phyloP scores from a whole-genome alignment of 2,888 invertebrate species.

The Luffia ferchaultella region DNA sequence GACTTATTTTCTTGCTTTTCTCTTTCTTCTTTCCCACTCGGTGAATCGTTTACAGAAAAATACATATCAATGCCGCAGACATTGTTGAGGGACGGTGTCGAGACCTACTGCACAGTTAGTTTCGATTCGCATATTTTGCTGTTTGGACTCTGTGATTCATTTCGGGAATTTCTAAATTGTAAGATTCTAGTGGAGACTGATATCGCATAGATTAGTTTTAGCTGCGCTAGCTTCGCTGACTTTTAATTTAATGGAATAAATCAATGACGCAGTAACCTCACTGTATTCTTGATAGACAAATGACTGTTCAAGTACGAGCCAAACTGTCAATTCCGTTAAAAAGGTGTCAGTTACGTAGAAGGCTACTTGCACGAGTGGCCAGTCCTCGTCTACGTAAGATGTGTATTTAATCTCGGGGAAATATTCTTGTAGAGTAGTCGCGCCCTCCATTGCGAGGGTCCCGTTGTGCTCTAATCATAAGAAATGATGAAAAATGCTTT shows the following conservation, averaged over 20 bases:
- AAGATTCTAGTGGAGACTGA: constrained; percentile 66
- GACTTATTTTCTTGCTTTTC: constrained; percentile 24
- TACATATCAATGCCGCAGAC: constrained; percentile 46
- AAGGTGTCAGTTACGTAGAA: constrained; percentile 52
- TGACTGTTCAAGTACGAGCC: not conserved
- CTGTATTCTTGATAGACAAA: not conserved
- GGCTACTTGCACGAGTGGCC: too few relatives aligned
- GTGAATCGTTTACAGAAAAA: constrained; percentile 50
- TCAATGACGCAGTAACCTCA: not conserved
- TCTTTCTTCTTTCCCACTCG: constrained; percentile 34
- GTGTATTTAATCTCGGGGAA: too few relatives aligned
- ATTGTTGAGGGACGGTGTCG: not conserved
- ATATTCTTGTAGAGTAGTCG: too few relatives aligned
- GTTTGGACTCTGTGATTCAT: constrained; percentile 63
- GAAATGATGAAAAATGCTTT: constrained; percentile 51
- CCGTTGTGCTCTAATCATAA: constrained; percentile 56
- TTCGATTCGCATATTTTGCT: constrained; percentile 35
- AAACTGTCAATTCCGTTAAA: constrained; percentile 56
- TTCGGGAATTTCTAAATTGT: constrained; percentile 63
- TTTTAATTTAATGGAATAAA: constrained; percentile 30
- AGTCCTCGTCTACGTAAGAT: too few relatives aligned
- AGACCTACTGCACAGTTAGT: not conserved
- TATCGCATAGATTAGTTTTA: constrained; percentile 66
- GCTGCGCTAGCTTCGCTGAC: constrained; percentile 64
- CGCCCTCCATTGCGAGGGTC: too few relatives aligned